These are phyloP conservation scores for Cosmorhoe ocellata DNA, from an alignment of 2,888 invertebrate genomes.

Conservation along the genomic window DNA sequence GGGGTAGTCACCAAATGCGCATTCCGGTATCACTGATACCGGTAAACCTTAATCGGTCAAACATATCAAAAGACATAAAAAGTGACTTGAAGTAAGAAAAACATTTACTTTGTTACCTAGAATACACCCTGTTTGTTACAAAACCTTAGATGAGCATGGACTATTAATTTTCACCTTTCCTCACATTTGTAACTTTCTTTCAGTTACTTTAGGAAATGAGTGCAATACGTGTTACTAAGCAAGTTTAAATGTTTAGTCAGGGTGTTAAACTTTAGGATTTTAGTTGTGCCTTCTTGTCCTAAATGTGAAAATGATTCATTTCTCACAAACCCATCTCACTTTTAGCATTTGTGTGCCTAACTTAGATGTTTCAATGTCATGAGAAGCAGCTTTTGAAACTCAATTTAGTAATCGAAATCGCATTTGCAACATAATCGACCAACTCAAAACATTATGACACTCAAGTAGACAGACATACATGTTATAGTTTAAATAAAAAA, in stretches of 20 bases:
- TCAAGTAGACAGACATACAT: too few relatives aligned
- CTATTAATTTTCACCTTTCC: conserved; percentile 10
- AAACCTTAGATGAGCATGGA: conserved; percentile 51
- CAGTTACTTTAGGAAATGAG: neutral
- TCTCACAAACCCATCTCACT: neutral
- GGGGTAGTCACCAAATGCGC: conserved; percentile 70
- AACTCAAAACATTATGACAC: too few relatives aligned
- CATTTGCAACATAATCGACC: too few relatives aligned
- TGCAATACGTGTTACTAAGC: conserved; percentile 2
- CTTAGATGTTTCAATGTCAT: too few relatives aligned
- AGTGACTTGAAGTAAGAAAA: conserved; percentile 63
- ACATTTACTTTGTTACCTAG: conserved; percentile 41
- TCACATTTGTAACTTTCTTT: conserved; percentile 2
- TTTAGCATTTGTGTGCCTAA: too few relatives aligned
- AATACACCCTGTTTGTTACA: conserved; percentile 42
- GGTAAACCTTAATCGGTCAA: conserved; percentile 68
- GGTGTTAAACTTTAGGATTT: conserved; percentile 1
- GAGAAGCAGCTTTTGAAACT: too few relatives aligned
- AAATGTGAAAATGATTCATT: neutral
- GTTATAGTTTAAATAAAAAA: too few relatives aligned
- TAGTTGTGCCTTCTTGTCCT: neutral
- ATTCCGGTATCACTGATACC: conserved; percentile 75
- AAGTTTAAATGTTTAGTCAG: neutral
- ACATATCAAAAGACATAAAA: conserved; percentile 51
- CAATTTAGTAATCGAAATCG: too few relatives aligned